A percentile compares a stretch with the other conserved stretches of the same genome.
Evolutionary conservation across 2,888 invertebrate genomes (phyloP).

Genomic region (Octonoba sinensis): DNA sequence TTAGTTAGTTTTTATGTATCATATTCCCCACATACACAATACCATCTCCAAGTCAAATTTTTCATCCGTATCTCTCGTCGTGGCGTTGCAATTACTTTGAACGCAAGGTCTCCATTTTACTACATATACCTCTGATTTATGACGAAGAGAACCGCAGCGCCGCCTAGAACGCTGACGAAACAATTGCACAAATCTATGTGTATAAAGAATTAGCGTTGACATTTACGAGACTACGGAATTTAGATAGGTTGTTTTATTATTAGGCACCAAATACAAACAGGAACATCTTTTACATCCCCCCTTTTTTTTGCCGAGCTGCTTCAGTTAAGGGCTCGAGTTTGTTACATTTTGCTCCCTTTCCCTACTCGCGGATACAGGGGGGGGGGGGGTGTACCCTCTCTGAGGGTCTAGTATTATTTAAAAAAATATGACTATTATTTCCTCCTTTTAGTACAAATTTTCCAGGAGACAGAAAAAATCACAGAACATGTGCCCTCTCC

Average conservation of each 20-base stretch:
- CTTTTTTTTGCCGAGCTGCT: slow-evolving; percentile 12
- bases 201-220: slow-evolving; percentile 48
- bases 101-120: slow-evolving; percentile 48
- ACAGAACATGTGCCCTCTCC: no score
- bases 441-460: no score
- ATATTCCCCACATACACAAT: slow-evolving; percentile 39
- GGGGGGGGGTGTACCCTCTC: no score
- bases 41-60: slow-evolving; percentile 55
- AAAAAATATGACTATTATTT: no score
- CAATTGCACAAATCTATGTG: slow-evolving; percentile 47
- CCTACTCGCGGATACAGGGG: no score
- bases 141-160: slow-evolving; percentile 21
- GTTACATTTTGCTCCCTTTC: no score
- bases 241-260: slow-evolving; percentile 53
- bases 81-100: slow-evolving; percentile 29
- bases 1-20: slow-evolving; percentile 56
- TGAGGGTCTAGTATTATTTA: no score
- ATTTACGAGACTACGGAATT: slow-evolving; percentile 51
- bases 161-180: slow-evolving; percentile 17
- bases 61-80: slow-evolving; percentile 14
- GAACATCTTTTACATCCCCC: slow-evolving; percentile 18
- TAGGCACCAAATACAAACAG: slow-evolving; percentile 30
- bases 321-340: slow-evolving; percentile 2
- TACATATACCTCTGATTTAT: slow-evolving; percentile 46
- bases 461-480: no score